Base-by-base conservation (phyloP, 1,140 invertebrate species). In the Pseudomyrmex dendroicus region DNA sequence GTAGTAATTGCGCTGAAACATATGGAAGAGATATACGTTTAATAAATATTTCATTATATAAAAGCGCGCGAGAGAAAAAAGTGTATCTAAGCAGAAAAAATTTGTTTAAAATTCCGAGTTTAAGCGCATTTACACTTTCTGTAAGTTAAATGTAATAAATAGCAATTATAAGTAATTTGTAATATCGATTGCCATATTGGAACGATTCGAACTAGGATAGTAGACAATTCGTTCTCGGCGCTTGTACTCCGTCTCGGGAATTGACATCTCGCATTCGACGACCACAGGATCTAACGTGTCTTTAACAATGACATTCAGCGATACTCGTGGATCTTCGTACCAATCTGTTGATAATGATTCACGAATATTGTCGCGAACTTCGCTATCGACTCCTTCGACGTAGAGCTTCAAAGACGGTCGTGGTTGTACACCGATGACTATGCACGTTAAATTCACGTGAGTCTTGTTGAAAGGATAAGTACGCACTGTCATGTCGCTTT, bases 251-350 rank as follows among this genome's bases (percentile, higher is more conserved):
- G 90, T 90, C 15, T 67, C 54, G 2, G 90, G 89, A 52, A 91
- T 91, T 2, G 67, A 83, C 59, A 91, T 86, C 56, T 91, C 91
- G 48, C 91, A 91, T 2, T 90, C 89, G 5, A 91, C 46, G 10
- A 89, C n/a, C 2, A 82, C 62, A 0, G 88, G 86, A 57, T 90
- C 83, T 3, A 68, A 10, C 22, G 70, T 57, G 20, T 86, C 84
- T 9, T 54, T 61, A 9, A 85, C 4, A 3, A 91, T 48, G 0
- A 73, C 50, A 9, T 78, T 63, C 1, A 84, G 54, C 9, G 54
- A 83, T 9, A 57, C 52, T 7, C 35, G 62, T 0, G n/a, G 17
- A 1, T 22, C 52, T 3, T 57, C 57, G n/a, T 87, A 68, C 57
- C 48, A 63, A 12, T 85, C 63, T n/a, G 13, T 61, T 7, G 66